Evolutionary conservation across 2,113 vertebrate species (phyloP).

Genomic region (Petromus typicus): DNA sequence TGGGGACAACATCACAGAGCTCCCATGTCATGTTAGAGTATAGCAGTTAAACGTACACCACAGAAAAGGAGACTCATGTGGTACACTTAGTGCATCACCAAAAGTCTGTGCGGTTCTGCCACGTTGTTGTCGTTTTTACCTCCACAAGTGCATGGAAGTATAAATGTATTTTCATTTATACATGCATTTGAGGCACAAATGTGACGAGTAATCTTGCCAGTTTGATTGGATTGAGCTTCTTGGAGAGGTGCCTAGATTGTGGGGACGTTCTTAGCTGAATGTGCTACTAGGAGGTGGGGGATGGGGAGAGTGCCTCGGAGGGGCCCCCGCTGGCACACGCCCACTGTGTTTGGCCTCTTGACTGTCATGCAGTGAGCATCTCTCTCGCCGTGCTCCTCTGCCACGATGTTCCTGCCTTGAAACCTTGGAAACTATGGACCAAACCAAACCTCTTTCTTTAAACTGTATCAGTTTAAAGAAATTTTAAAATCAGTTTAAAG

Average conservation of each 20-base stretch:
- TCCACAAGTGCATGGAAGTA: rapidly evolving
- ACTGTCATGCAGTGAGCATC: not conserved
- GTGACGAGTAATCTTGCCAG: not conserved
- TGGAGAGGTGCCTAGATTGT: not conserved
- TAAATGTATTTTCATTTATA: not conserved
- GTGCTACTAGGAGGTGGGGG: not conserved
- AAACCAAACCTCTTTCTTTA: not conserved
- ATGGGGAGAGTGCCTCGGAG: not conserved
- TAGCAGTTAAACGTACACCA: not conserved
- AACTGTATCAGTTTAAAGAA: not conserved
- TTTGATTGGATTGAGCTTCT: not conserved
- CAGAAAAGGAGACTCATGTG: not conserved
- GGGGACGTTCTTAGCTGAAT: not conserved
- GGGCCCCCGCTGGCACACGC: not conserved
- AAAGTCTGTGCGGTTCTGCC: not conserved
- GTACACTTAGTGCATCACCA: not conserved
- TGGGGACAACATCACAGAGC: not conserved
- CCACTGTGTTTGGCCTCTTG: not conserved
- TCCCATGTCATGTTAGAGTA: not conserved
- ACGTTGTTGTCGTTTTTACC: not conserved
- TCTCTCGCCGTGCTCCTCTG: not conserved
- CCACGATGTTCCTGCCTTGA: not conserved
- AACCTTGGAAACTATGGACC: not conserved
- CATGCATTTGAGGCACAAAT: not conserved
- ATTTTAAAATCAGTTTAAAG: no score